Conservation (phyloP, 2,888 invertebrate genomes). For the Colletes collaris region DNA sequence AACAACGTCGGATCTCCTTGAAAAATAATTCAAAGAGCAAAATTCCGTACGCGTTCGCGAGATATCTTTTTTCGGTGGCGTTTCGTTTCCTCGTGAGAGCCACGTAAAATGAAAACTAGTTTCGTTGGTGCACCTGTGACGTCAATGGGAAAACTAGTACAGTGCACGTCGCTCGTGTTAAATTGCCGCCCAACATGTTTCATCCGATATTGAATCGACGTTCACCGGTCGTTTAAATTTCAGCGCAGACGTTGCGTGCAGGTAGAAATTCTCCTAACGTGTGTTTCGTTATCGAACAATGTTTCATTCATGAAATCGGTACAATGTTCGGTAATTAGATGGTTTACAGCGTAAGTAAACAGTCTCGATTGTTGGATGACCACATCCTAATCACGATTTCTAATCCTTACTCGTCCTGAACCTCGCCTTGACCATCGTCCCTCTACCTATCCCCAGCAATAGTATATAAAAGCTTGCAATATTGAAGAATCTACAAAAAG, state of each 20-base stretch:
- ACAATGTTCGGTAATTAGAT: background rate
- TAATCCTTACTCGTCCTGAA: too few relatives aligned
- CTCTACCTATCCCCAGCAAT: too few relatives aligned
- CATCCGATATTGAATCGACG: constrained; percentile 2
- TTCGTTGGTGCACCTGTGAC: constrained; percentile 35
- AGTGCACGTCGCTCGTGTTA: constrained; percentile 43
- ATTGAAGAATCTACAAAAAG: too few relatives aligned
- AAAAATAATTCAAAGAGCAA: background rate
- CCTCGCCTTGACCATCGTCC: too few relatives aligned
- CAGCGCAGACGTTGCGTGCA: background rate
- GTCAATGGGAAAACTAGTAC: constrained; percentile 55
- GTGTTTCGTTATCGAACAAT: background rate
- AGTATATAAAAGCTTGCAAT: too few relatives aligned
- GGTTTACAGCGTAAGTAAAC: background rate
- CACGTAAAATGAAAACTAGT: constrained; percentile 11
- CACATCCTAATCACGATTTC: too few relatives aligned
- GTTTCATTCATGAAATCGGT: constrained; percentile 14
- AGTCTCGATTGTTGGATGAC: background rate
- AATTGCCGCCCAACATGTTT: constrained; percentile 45
- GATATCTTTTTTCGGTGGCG: too few relatives aligned
- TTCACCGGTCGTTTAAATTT: background rate
- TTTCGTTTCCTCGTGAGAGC: background rate
- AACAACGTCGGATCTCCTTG: too few relatives aligned
- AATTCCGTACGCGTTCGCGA: background rate
- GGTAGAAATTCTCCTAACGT: too few relatives aligned